Percentiles rank a stretch among this genome's conserved stretches.
Evolutionary conservation across 64 coral and sea anemone species (phyloP).

Genomic region (Montipora sp.): DNA sequence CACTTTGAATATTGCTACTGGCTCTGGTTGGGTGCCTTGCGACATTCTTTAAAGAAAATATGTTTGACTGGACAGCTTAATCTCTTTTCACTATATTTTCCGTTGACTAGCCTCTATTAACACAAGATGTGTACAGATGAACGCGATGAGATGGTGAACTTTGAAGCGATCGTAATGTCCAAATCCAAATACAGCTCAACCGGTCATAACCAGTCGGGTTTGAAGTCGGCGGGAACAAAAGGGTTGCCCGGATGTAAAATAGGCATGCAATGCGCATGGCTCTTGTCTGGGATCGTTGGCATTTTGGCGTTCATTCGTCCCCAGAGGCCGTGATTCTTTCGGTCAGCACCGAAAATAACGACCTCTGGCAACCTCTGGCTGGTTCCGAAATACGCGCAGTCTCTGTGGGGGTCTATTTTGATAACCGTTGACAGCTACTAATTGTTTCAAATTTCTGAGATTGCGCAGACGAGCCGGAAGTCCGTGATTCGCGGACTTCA

Average conservation of each 20-base stretch:
- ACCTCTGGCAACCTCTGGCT: too few species aligned
- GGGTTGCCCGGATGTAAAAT: neutral
- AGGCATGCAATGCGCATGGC: neutral
- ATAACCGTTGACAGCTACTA: too few species aligned
- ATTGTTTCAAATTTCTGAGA: too few species aligned
- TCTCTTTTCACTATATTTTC: neutral
- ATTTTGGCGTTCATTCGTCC: too few species aligned
- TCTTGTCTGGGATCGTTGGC: too few species aligned
- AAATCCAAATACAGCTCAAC: slow-evolving; percentile 4
- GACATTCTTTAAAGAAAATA: neutral
- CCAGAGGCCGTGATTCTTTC: too few species aligned
- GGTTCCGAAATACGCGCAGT: too few species aligned
- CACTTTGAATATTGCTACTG: slow-evolving; percentile 92
- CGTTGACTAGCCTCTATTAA: neutral
- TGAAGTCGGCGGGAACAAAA: slow-evolving; percentile 36
- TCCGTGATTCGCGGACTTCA: too few species aligned
- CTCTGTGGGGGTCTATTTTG: too few species aligned
- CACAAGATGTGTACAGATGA: neutral
- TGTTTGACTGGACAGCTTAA: neutral
- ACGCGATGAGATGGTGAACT: neutral
- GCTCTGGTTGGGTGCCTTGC: neutral
- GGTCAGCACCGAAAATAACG: too few species aligned
- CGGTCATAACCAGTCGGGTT: slow-evolving; percentile 76
- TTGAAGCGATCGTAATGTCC: neutral
- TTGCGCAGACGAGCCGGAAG: too few species aligned